Conservation (phyloP, 2,797 vertebrate genomes). For the Benthosema pterotum region DNA sequence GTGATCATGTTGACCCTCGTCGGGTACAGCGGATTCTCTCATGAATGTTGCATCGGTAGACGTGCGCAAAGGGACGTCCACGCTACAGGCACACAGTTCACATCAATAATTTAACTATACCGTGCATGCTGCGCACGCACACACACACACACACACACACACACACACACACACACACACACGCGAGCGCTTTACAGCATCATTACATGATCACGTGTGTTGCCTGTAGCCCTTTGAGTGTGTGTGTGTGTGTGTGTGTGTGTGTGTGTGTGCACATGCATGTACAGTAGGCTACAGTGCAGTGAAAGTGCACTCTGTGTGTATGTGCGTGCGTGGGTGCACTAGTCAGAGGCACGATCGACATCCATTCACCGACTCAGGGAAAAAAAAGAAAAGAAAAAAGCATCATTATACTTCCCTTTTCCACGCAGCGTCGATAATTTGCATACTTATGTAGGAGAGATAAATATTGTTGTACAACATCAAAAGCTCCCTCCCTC, state of each 20-base stretch:
- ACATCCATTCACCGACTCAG: conserved; percentile 54
- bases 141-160: too few species aligned
- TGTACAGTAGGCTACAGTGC: neutral
- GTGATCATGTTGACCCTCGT: too few species aligned
- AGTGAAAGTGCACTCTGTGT: neutral
- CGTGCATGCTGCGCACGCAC: neutral
- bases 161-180: neutral
- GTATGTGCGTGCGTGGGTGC: conserved; percentile 1
- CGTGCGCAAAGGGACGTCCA: too few species aligned
- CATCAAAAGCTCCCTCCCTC: conserved; percentile 59
- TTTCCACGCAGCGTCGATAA: conserved; percentile 36
- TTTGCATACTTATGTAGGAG: conserved; percentile 58
- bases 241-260: too few species aligned
- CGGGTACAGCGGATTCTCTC: neutral
- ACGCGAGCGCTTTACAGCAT: too few species aligned
- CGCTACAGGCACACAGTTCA: neutral
- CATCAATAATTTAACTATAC: neutral
- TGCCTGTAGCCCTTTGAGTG: too few species aligned
- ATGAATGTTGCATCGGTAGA: neutral
- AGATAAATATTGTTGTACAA: conserved; percentile 57
- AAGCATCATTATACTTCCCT: conserved; percentile 61
- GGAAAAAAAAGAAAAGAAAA: conserved; percentile 38
- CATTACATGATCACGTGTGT: too few species aligned
- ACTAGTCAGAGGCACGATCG: conserved; percentile 48
- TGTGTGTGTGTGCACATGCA: neutral